Percentiles rank a stretch among this genome's conserved stretches.
Conservation (phyloP, 2,888 invertebrate species). For the Elegia similella region DNA sequence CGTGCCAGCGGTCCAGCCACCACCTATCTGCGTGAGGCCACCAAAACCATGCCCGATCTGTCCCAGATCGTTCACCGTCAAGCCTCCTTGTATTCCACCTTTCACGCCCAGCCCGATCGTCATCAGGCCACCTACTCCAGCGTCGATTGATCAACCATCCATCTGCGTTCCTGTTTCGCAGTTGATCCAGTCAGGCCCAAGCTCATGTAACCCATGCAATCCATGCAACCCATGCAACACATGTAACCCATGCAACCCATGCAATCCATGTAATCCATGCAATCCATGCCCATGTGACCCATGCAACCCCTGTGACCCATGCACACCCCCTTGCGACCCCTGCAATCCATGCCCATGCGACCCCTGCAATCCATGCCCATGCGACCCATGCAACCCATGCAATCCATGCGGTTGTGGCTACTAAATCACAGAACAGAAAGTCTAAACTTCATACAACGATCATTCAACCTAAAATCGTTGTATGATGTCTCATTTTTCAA, state of each 20-base stretch:
- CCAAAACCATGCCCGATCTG: slow-evolving; percentile 41
- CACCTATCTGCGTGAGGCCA: slow-evolving; percentile 46
- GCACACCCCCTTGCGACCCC: background rate
- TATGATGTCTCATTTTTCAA: background rate
- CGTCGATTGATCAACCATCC: slow-evolving; percentile 44
- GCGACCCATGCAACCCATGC: background rate
- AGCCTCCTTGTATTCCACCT: slow-evolving; percentile 36
- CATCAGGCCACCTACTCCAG: slow-evolving; percentile 43
- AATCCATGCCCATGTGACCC: background rate
- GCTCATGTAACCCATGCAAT: background rate
- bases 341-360: too few species aligned
- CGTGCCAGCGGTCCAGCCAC: slow-evolving; percentile 41
- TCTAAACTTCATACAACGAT: background rate
- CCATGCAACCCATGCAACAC: background rate
- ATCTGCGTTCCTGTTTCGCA: slow-evolving; percentile 33
- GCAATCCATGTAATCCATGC: slow-evolving; percentile 15
- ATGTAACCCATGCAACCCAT: background rate
- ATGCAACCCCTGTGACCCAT: background rate
- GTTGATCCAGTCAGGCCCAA: background rate
- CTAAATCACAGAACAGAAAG: background rate
- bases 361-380: too few species aligned
- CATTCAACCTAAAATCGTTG: background rate
- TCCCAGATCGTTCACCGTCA: slow-evolving; percentile 36
- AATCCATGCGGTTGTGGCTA: background rate
- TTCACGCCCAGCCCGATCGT: slow-evolving; percentile 18